Conservation (phyloP, 2,113 vertebrate genomes). For the Crocuta crocuta region DNA sequence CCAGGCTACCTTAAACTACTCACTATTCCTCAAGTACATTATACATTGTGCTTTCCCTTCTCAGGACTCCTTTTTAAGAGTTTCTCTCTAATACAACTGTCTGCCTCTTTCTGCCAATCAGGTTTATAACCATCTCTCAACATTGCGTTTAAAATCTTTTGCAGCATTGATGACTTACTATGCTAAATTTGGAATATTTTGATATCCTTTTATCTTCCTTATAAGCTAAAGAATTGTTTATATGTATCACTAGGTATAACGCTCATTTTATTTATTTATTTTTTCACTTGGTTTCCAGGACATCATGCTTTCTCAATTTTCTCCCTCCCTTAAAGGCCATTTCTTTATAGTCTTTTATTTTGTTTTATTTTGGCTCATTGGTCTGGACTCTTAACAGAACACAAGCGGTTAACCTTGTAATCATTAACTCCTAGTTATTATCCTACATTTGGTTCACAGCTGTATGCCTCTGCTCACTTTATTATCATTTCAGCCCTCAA, state of each 20-base stretch:
- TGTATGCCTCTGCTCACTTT: constrained; percentile 55
- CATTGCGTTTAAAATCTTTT: not conserved
- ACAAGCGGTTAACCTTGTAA: constrained; percentile 83
- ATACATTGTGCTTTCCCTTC: not conserved
- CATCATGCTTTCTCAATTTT: not conserved
- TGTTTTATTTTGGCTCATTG: not conserved
- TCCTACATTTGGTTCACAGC: constrained; percentile 75
- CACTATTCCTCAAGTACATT: not conserved
- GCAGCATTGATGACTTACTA: not conserved
- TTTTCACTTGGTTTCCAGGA: not conserved
- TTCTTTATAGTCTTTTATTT: not conserved
- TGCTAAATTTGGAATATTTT: constrained; percentile 18
- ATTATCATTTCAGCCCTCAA: constrained; percentile 65
- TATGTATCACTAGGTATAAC: not conserved
- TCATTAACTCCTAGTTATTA: constrained; percentile 76
- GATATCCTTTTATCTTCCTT: not conserved
- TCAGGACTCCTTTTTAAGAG: not conserved
- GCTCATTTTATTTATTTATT: not conserved
- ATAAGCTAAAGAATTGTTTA: not conserved
- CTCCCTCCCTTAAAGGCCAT: not conserved
- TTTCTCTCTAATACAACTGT: not conserved
- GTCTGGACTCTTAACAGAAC: constrained; percentile 47
- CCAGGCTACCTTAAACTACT: not conserved
- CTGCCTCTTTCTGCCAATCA: too few species aligned
- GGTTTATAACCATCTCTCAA: not conserved